Base-by-base conservation (phyloP, 2,113 vertebrate species). In the Chaenogobius annularis region DNA sequence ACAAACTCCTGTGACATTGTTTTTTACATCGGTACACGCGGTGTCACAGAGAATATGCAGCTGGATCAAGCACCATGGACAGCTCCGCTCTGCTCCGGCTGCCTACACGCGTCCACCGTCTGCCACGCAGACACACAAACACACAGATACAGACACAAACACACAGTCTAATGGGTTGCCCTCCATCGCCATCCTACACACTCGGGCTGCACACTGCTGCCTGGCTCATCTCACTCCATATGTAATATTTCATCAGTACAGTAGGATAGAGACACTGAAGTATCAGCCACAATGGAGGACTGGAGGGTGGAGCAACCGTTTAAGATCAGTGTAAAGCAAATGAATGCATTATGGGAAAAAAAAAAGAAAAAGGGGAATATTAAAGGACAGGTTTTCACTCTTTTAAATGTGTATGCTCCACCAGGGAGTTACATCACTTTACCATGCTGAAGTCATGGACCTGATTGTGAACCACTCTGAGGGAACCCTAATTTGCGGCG, bases 41-140 rank as follows among this genome's bases (percentile, higher is more conserved):
- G 61, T 63, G 61, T 63, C 61, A 63, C 10, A 43, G 19, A 40
- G 31, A 31, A 1, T 63, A 8, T 63, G 35, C 31, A 12, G 61
- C 61, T 12, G 61, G 15, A 90, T 90, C 91, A 93, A n/a, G 92
- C 81, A 93, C 92, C 92, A 66, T 44, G 87, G 92, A 91, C 86
- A 93, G 89, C 64, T 66, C 64, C 86, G 74, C 69, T 54, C 72
- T 50, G 6, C n/a, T 20, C 64, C 3, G 62, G 56, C 75, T 77
- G 26, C 79, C 72, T 26, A 48, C 73, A 68, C 1, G 67, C 73
- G 44, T 59, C 72, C 52, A 54, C 48, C 22, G 72, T 76, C 83
- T 76, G 74, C 70, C 69, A 54, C 50, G 7, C 15, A 50, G 48
- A 50, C 12, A 50, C 50, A 52, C 17, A n/a, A n/a, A 52, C 47